Base-by-base conservation (phyloP, 2,113 vertebrate genomes). In the Scortum barcoo region DNA sequence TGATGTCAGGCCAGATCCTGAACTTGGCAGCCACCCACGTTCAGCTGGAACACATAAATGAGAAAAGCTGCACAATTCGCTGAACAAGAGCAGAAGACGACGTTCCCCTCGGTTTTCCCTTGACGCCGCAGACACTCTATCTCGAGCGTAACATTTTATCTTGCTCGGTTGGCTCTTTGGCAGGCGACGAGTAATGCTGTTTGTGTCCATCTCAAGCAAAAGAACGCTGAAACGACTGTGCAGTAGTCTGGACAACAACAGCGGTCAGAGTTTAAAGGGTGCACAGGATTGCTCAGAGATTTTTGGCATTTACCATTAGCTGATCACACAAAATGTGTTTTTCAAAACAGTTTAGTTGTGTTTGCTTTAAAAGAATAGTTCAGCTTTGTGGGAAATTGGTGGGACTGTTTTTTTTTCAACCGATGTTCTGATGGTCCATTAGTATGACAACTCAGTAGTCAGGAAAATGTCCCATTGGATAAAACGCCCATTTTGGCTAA, bases 1-100 rank as follows among this genome's bases (percentile, higher is more conserved):
- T 93, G 91, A 93, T 85, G 91, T 87, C 89, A 88, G 70, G 82
- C 88, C 93, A 93, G 91, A 91, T 92, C 83, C 79, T 56, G 57
- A 80, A 82, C 82, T 90, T 93, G 93, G 91, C 94, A 87, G 84
- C 58, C 19, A 8, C 53, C 85, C 75, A 4, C 65, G 28, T 87
- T 92, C 91, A 88, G 90, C 90, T 90, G 85, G 81, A 91, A 89
- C 86, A 86, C 74, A 90, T 85, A 85, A 87, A 91, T 78, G 83
- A 84, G 83, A 85, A 90, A 88, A 83, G 57, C 81, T 82, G 56
- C 86, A 85, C 76, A 84, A 89, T 88, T 89, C 83, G 48, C 40
- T 66, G 58, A 50, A 28, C 44, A 61, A 81, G 68, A 20, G 26
- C 65, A 57, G 71, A 85, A 72, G 57, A 85, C 19, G 70, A 83